phyloP scores from a whole-genome alignment of 1,140 invertebrate genomes.

The Capitella teleta region DNA sequence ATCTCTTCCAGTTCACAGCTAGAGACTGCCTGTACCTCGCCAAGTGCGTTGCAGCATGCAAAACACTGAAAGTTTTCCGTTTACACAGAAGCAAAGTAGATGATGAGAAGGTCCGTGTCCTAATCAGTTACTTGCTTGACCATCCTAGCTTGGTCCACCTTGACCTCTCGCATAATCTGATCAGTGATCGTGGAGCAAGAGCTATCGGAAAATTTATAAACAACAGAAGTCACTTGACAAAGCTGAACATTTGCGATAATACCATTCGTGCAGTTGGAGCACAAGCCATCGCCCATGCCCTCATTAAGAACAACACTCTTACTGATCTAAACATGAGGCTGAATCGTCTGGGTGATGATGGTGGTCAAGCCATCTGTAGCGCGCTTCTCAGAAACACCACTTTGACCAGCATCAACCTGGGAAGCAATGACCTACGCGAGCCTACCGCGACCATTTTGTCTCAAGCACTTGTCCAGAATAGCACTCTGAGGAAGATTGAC shows the following conservation, averaged over 20 bases:
- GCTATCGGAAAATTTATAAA: slow-evolving; percentile 42
- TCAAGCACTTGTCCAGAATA: slow-evolving; percentile 35
- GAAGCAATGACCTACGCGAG: slow-evolving; percentile 38
- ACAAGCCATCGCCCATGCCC: slow-evolving; percentile 39
- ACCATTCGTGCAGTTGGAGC: slow-evolving; percentile 31
- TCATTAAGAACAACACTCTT: slow-evolving; percentile 37
- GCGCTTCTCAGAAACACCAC: slow-evolving; percentile 34
- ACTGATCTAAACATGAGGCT: slow-evolving; percentile 29
- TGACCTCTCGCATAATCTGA: slow-evolving; percentile 40
- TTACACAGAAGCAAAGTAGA: slow-evolving; percentile 25
- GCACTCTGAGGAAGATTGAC: slow-evolving; percentile 27
- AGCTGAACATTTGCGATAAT: slow-evolving; percentile 38
- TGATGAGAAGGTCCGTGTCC: slow-evolving; percentile 25
- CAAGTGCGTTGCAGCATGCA: slow-evolving; percentile 34
- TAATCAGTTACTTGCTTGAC: slow-evolving; percentile 39
- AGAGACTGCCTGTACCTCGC: slow-evolving; percentile 38
- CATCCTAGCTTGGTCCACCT: slow-evolving; percentile 34
- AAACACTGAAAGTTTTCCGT: slow-evolving; percentile 29
- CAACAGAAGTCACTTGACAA: slow-evolving; percentile 32
- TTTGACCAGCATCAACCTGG: slow-evolving; percentile 33
- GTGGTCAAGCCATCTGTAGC: slow-evolving; percentile 23
- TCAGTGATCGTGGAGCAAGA: slow-evolving; percentile 36
- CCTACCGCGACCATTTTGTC: slow-evolving; percentile 35
- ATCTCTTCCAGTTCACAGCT: slow-evolving; percentile 41
- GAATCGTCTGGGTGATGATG: slow-evolving; percentile 40